Conservation (phyloP, 2,888 invertebrate species). For the Coleophora deauratella region DNA sequence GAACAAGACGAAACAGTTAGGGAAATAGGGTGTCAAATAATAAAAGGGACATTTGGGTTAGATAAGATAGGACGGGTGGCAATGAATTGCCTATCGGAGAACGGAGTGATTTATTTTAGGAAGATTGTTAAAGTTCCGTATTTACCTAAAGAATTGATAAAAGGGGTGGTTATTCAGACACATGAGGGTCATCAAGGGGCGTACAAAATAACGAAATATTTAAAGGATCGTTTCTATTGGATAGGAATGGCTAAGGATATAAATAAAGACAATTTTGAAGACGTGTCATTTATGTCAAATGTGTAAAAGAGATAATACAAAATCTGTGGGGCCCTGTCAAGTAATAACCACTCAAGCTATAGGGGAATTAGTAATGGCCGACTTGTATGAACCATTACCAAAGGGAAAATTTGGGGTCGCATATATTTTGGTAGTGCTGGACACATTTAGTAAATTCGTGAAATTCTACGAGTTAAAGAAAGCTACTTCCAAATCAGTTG, state of each 20-base stretch:
- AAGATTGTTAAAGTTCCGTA: conserved; percentile 7
- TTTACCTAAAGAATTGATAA: conserved; percentile 5
- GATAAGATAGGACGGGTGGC: too few species aligned
- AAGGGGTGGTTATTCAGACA: conserved; percentile 8
- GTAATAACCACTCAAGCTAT: conserved; percentile 11
- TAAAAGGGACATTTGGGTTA: too few species aligned
- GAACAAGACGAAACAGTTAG: not conserved
- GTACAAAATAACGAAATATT: conserved; percentile 15
- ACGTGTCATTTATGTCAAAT: conserved; percentile 18
- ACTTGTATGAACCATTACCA: conserved; percentile 16
- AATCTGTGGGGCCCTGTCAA: conserved; percentile 10
- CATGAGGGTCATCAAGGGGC: conserved; percentile 20
- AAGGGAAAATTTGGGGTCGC: conserved; percentile 11
- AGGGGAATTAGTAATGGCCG: conserved; percentile 18
- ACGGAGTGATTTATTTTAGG: too few species aligned
- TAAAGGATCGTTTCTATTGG: conserved; percentile 19
- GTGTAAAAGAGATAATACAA: conserved; percentile 10
- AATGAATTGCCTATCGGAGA: too few species aligned
- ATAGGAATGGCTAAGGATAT: conserved; percentile 6
- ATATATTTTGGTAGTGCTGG: conserved; percentile 16
- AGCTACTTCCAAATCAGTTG: conserved; percentile 10
- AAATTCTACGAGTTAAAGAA: conserved; percentile 5
- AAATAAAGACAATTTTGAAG: conserved; percentile 7
- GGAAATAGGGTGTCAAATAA: too few species aligned
- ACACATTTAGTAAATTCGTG: conserved; percentile 17